These are phyloP conservation scores for Ditylenchus dipsaci DNA, from an alignment of 1,140 invertebrate species.

Conservation along the genomic window DNA sequence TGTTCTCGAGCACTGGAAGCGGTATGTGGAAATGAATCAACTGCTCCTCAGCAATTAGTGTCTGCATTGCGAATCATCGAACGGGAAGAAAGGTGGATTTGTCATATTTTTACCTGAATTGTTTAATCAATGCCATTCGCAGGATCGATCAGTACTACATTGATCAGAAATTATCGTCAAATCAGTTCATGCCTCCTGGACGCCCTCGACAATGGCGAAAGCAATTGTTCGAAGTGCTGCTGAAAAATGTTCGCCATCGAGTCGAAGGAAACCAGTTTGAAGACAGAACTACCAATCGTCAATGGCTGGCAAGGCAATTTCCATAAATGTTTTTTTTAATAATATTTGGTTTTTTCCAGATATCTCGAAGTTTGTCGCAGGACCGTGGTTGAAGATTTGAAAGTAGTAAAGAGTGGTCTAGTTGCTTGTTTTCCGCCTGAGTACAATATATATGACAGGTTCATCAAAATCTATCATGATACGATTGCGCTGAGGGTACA, in stretches of 20 bases:
- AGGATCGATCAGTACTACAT: conserved; percentile 56
- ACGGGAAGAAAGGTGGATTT: conserved; percentile 78
- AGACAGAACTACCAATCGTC: conserved; percentile 81
- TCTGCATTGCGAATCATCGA: conserved; percentile 92
- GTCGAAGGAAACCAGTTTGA: conserved; percentile 78
- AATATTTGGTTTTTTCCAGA: conserved; percentile 62
- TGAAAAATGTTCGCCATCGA: conserved; percentile 43
- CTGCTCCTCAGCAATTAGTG: conserved; percentile 90
- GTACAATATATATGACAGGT: conserved; percentile 84
- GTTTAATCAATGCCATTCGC: conserved; percentile 50
- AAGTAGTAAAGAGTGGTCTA: conserved; percentile 69
- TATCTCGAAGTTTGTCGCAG: conserved; percentile 52
- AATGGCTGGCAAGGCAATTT: conserved; percentile 76
- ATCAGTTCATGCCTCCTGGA: conserved; percentile 80
- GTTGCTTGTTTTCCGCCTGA: conserved; percentile 90
- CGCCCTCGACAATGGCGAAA: conserved; percentile 85
- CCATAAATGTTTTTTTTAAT: conserved; percentile 63
- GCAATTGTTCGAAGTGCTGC: conserved; percentile 66
- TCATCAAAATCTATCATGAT: conserved; percentile 86
- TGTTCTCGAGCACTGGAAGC: conserved; percentile 84
- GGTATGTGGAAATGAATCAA: conserved; percentile 77
- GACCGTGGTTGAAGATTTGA: conserved; percentile 43
- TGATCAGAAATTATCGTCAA: conserved; percentile 52
- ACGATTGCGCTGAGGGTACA: conserved; percentile 77
- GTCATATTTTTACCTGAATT: conserved; percentile 56